Percentiles rank a stretch among this genome's conserved stretches.
These are phyloP conservation scores for Helleia helle DNA, from an alignment of 2,888 invertebrate species.

Conservation along the genomic window DNA sequence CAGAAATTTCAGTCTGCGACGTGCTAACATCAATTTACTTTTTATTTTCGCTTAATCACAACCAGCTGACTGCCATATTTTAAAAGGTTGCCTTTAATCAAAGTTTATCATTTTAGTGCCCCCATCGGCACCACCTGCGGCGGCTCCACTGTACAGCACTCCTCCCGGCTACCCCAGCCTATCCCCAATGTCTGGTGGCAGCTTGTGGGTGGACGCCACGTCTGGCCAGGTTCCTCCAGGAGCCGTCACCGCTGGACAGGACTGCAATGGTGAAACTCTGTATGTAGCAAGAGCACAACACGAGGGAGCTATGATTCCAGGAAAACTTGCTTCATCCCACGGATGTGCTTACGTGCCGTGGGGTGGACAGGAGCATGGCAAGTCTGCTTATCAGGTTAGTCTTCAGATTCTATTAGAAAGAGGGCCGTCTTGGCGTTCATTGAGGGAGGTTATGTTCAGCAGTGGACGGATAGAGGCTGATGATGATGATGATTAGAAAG, in stretches of 20 bases:
- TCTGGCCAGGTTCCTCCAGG: slow-evolving; percentile 80
- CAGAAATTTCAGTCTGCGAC: no score
- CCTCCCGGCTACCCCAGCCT: slow-evolving; percentile 38
- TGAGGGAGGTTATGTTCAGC: no score
- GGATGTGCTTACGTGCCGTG: slow-evolving; percentile 85
- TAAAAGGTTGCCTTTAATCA: no score
- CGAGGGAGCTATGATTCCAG: slow-evolving; percentile 86
- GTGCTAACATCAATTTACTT: no score
- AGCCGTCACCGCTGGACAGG: slow-evolving; percentile 78
- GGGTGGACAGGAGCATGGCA: slow-evolving; percentile 87
- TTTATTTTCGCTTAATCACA: no score
- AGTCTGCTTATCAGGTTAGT: slow-evolving; percentile 81
- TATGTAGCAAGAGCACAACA: slow-evolving; percentile 83
- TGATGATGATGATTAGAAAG: no score
- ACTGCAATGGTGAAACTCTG: slow-evolving; percentile 71
- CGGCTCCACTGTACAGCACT: slow-evolving; percentile 44
- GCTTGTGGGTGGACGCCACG: slow-evolving; percentile 74
- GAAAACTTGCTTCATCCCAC: slow-evolving; percentile 85
- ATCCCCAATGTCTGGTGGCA: slow-evolving; percentile 36
- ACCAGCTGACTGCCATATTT: no score
- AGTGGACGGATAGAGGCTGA: no score
- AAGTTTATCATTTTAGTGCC: slow-evolving; percentile 22
- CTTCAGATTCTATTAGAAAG: no score
- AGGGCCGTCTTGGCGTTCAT: no score
- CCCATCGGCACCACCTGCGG: slow-evolving; percentile 52